These are phyloP conservation scores for Pseudomyrmex gracilis DNA, from an alignment of 1,140 invertebrate species.

Conservation along the genomic window DNA sequence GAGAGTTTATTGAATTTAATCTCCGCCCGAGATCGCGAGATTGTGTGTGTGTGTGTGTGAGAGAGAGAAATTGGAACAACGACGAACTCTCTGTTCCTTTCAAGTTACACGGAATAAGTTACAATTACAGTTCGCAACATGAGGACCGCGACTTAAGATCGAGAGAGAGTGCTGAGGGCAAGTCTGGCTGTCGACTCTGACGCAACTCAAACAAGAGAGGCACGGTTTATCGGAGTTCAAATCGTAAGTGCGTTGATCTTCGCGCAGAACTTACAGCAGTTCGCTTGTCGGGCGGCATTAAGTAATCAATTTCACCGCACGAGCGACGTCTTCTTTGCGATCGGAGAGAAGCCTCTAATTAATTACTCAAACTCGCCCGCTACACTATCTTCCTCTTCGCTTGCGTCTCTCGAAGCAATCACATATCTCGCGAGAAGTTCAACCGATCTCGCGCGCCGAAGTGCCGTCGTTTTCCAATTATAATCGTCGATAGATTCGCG, in stretches of 20 bases:
- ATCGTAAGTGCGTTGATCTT: slow-evolving; percentile 58
- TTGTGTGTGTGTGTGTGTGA: no score
- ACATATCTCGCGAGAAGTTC: slow-evolving; percentile 31
- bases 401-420: slow-evolving; percentile 2
- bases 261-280: slow-evolving; percentile 56
- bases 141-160: slow-evolving; percentile 17
- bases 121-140: slow-evolving; percentile 35
- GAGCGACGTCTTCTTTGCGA: slow-evolving; percentile 63
- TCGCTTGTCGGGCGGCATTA: slow-evolving; percentile 63
- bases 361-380: slow-evolving; percentile 45
- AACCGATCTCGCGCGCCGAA: background rate
- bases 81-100: background rate
- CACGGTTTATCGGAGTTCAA: slow-evolving; percentile 68
- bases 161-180: background rate
- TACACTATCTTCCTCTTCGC: background rate
- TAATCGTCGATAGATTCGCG: slow-evolving; percentile 30
- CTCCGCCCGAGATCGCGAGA: background rate
- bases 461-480: slow-evolving; percentile 31
- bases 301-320: slow-evolving; percentile 70
- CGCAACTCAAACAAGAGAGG: slow-evolving; percentile 58
- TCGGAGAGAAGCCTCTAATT: slow-evolving; percentile 45
- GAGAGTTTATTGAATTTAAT: no score
- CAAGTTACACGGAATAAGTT: slow-evolving; percentile 43
- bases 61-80: slow-evolving; percentile 10
- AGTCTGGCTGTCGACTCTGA: background rate